These are phyloP conservation scores for Clistopyga incitator DNA, from an alignment of 2,888 invertebrate genomes.

Conservation along the genomic window DNA sequence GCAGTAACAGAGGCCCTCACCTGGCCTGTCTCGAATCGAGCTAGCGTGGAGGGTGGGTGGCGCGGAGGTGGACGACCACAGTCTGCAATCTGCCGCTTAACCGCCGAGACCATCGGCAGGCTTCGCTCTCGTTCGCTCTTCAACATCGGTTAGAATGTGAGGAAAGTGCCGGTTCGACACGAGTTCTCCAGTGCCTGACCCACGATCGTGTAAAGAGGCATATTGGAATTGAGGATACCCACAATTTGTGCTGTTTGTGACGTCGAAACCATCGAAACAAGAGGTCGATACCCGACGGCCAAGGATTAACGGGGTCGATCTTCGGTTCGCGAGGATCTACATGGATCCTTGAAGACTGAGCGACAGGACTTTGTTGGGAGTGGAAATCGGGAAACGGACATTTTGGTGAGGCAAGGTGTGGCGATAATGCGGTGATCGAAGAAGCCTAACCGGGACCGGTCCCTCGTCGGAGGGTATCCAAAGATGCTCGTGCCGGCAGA, in stretches of 20 bases:
- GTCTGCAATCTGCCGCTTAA: conserved; percentile 80
- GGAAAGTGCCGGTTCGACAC: conserved; percentile 44
- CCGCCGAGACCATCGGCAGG: conserved; percentile 76
- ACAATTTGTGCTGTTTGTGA: neutral
- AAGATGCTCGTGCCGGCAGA: conserved; percentile 96
- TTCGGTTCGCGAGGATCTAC: conserved; percentile 4
- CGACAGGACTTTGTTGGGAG: neutral
- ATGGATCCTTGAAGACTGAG: conserved; percentile 18
- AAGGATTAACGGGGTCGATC: conserved; percentile 24
- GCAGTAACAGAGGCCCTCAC: conserved; percentile 52
- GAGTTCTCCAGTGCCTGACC: neutral
- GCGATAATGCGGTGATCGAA: conserved; percentile 69
- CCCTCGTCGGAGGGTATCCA: conserved; percentile 64
- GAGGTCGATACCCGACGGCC: conserved; percentile 52
- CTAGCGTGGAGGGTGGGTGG: conserved; percentile 66
- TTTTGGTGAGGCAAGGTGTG: conserved; percentile 1
- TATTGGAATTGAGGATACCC: neutral
- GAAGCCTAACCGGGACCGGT: conserved; percentile 31
- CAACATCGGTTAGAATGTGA: conserved; percentile 66
- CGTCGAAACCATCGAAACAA: neutral
- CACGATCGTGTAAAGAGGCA: neutral
- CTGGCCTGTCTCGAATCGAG: conserved; percentile 51
- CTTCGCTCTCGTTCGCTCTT: conserved; percentile 71
- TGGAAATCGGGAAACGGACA: conserved; percentile 4
- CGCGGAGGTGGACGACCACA: conserved; percentile 78